phyloP scores from a whole-genome alignment of 2,797 vertebrate species.

The Myotis findleyi region DNA sequence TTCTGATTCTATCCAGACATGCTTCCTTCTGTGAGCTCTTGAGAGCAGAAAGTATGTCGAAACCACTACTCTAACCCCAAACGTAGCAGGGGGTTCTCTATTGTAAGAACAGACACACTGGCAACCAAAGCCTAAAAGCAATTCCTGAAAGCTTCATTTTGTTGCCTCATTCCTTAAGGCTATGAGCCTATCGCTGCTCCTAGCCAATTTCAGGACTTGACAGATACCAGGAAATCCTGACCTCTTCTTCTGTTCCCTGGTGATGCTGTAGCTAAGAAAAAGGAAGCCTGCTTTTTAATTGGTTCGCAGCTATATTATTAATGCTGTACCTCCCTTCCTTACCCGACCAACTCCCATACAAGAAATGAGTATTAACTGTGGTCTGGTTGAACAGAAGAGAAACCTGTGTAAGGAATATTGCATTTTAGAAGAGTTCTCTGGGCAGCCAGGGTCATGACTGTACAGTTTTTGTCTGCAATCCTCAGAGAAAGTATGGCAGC shows the following conservation, averaged over 20 bases:
- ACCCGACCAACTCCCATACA: not conserved
- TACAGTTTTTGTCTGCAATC: not conserved
- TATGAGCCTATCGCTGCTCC: not conserved
- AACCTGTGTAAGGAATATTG: not conserved
- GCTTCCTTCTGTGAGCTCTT: not conserved
- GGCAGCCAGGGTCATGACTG: not conserved
- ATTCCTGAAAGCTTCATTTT: not conserved
- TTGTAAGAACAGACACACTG: not conserved
- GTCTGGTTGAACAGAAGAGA: not conserved
- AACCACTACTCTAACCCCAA: not conserved
- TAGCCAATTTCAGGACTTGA: conserved; percentile 3
- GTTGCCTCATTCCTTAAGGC: not conserved
- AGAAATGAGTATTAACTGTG: not conserved
- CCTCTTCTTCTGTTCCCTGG: not conserved
- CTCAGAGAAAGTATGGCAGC: not conserved
- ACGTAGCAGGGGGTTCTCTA: not conserved
- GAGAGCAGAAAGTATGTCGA: not conserved
- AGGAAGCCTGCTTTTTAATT: not conserved
- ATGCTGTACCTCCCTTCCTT: not conserved
- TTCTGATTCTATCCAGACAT: not conserved
- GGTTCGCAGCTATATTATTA: not conserved
- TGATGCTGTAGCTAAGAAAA: not conserved
- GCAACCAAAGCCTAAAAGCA: not conserved
- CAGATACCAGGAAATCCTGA: conserved; percentile 5
- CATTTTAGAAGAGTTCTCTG: not conserved